A percentile compares a stretch with the other conserved stretches of the same genome.
phyloP scores from a whole-genome alignment of 2,797 vertebrate genomes.

The Hipposideros larvatus region DNA sequence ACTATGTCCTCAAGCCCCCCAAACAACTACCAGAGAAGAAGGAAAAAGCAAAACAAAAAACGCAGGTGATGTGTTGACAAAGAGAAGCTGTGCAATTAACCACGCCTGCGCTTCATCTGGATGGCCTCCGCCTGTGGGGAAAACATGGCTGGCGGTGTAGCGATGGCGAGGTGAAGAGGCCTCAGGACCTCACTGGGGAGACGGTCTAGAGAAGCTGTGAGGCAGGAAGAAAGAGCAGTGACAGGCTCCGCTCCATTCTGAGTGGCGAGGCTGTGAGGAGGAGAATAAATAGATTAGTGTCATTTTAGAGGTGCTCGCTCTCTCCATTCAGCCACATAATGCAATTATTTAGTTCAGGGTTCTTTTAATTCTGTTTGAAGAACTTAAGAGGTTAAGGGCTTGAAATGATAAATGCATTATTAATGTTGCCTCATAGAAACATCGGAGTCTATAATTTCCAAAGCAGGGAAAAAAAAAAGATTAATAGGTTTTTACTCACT shows the following conservation, averaged over 20 bases:
- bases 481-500: constrained; percentile 73
- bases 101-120: neutral
- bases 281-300: constrained; percentile 55
- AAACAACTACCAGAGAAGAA: neutral
- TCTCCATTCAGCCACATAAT: constrained; percentile 52
- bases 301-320: constrained; percentile 61
- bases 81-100: neutral
- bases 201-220: neutral
- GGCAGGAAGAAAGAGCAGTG: neutral
- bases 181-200: neutral
- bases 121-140: neutral
- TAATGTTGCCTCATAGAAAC: constrained; percentile 80
- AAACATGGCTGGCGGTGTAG: neutral
- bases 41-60: neutral
- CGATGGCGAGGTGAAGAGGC: neutral
- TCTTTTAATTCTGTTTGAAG: constrained; percentile 83
- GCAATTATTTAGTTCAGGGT: constrained; percentile 77
- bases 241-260: neutral
- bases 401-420: constrained; percentile 75
- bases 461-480: constrained; percentile 12
- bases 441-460: constrained; percentile 71
- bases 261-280: neutral
- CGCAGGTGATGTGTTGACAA: neutral
- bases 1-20: neutral
- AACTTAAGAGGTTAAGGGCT: constrained; percentile 76